Evolutionary conservation across 2,797 vertebrate genomes (phyloP).

Genomic region (Melanotaenia trifasciata): DNA sequence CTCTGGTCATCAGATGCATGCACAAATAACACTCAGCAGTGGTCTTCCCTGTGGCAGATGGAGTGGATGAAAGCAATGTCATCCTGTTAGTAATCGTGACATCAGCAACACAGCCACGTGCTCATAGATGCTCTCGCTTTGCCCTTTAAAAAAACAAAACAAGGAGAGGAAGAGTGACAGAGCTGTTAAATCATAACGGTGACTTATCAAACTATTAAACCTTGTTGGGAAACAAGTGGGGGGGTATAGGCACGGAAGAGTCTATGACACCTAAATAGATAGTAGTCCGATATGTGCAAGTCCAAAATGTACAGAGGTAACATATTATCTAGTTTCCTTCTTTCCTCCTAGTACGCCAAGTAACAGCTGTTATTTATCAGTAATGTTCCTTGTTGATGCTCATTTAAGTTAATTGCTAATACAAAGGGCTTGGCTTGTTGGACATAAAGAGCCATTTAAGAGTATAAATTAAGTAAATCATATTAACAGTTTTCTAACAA

Average conservation of each 20-base stretch:
- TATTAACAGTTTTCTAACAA: not conserved
- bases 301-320: too few species aligned
- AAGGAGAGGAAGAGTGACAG: not conserved
- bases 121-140: constrained; percentile 12
- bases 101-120: constrained; percentile 59
- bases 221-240: not conserved
- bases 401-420: not conserved
- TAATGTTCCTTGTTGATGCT: too few species aligned
- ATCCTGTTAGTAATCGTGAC: constrained; percentile 71
- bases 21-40: constrained; percentile 28
- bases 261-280: not conserved
- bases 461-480: not conserved
- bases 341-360: not conserved
- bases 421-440: not conserved
- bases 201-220: constrained; percentile 1
- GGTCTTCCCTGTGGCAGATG: constrained; percentile 67
- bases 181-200: not conserved
- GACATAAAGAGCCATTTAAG: not conserved
- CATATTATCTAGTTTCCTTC: not conserved
- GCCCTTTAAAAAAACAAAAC: constrained; percentile 1
- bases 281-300: not conserved
- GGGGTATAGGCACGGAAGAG: too few species aligned
- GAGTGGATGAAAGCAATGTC: constrained; percentile 64
- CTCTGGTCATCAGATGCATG: constrained; percentile 6
- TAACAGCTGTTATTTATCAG: not conserved